phyloP scores from a whole-genome alignment of 1,140 invertebrate species.

The Chrysomallon squamiferum region DNA sequence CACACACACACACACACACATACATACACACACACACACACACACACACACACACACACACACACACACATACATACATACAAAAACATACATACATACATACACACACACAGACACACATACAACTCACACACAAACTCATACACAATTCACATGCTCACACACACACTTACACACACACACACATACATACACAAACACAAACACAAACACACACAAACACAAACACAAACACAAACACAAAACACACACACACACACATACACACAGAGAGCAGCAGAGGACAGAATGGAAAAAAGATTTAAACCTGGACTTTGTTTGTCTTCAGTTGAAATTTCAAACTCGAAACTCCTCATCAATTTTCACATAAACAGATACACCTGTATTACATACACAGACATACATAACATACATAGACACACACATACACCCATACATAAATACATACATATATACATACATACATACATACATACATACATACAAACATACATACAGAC shows the following conservation, averaged over 20 bases:
- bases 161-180: background rate
- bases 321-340: too few relatives aligned
- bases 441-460: background rate
- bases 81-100: background rate
- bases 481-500: too few relatives aligned
- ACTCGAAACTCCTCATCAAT: too few relatives aligned
- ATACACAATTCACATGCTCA: background rate
- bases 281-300: too few relatives aligned
- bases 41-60: background rate
- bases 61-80: background rate
- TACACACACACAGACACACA: background rate
- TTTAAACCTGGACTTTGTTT: too few relatives aligned
- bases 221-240: too few relatives aligned
- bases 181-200: background rate
- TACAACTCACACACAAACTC: background rate
- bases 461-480: background rate
- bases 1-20: conserved; percentile 12
- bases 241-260: too few relatives aligned
- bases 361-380: too few relatives aligned
- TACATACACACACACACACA: conserved; percentile 9
- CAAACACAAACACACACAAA: background rate
- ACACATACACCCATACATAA: too few relatives aligned
- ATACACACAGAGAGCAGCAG: too few relatives aligned
- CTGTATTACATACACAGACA: too few relatives aligned
- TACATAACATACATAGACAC: too few relatives aligned